Conservation (phyloP, 2,888 invertebrate genomes). For the Campoletis raptor region DNA sequence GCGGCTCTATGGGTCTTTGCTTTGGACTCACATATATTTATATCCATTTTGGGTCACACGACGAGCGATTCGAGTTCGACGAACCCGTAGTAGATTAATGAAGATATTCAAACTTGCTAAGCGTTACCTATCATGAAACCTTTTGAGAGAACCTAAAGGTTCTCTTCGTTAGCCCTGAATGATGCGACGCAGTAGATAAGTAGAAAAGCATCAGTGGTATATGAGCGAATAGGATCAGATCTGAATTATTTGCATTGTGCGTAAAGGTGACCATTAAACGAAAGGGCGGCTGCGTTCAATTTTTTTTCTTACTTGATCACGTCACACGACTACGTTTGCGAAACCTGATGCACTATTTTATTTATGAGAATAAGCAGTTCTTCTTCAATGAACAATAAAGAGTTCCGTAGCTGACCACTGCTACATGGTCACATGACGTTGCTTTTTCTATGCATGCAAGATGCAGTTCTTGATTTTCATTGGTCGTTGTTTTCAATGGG, state of each 20-base stretch:
- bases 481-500: background rate
- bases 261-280: conserved; percentile 41
- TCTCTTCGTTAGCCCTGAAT: conserved; percentile 54
- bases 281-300: background rate
- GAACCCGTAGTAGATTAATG: conserved; percentile 70
- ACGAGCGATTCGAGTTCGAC: conserved; percentile 66
- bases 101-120: conserved; percentile 71
- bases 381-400: conserved; percentile 52
- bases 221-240: conserved; percentile 55
- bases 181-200: conserved; percentile 10
- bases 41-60: conserved; percentile 30
- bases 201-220: conserved; percentile 6
- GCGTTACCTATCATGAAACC: conserved; percentile 63
- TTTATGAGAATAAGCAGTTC: conserved; percentile 21
- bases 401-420: background rate
- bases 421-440: background rate
- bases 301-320: background rate
- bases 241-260: conserved; percentile 2
- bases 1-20: conserved; percentile 11
- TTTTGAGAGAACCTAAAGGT: conserved; percentile 35
- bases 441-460: background rate
- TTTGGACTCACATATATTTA: conserved; percentile 26
- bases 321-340: background rate
- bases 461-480: background rate
- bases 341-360: conserved; percentile 19